phyloP scores from a whole-genome alignment of 23 tunicate genomes.

The Clavelina lepadiformis region DNA sequence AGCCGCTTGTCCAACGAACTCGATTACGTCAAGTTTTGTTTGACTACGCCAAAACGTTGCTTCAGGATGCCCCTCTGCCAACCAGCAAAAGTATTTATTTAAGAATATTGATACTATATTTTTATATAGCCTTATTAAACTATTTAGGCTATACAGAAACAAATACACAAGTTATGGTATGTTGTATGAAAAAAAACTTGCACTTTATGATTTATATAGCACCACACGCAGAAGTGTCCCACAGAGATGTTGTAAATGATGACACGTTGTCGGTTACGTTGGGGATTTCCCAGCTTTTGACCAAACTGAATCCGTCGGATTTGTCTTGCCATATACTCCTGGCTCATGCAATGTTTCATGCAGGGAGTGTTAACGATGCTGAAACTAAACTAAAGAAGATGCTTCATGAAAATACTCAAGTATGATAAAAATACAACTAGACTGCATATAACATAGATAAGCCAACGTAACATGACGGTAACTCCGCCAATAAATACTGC shows the following conservation, averaged over 20 bases:
- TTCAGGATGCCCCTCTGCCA: slow-evolving; percentile 52
- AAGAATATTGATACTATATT: too few relatives aligned
- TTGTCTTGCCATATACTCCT: slow-evolving; percentile 62
- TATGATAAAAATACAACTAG: too few relatives aligned
- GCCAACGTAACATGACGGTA: neutral
- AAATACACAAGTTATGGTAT: too few relatives aligned
- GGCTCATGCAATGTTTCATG: slow-evolving; percentile 78
- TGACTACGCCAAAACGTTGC: slow-evolving; percentile 51
- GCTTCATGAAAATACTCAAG: slow-evolving; percentile 46
- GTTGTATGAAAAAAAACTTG: too few relatives aligned
- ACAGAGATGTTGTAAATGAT: neutral
- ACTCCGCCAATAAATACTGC: too few relatives aligned
- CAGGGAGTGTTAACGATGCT: slow-evolving; percentile 68
- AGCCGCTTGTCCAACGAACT: slow-evolving; percentile 56
- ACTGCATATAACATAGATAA: neutral
- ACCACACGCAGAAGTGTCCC: too few relatives aligned
- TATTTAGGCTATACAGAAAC: too few relatives aligned
- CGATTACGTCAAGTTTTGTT: slow-evolving; percentile 56
- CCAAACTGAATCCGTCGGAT: slow-evolving; percentile 65
- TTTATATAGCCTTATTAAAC: too few relatives aligned
- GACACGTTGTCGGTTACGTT: slow-evolving; percentile 38
- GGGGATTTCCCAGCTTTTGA: slow-evolving; percentile 59
- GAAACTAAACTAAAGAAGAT: slow-evolving; percentile 66
- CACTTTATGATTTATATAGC: too few relatives aligned
- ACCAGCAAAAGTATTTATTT: slow-evolving; percentile 8